phyloP scores from a whole-genome alignment of 2,888 invertebrate species.

The Chirona hameri region DNA sequence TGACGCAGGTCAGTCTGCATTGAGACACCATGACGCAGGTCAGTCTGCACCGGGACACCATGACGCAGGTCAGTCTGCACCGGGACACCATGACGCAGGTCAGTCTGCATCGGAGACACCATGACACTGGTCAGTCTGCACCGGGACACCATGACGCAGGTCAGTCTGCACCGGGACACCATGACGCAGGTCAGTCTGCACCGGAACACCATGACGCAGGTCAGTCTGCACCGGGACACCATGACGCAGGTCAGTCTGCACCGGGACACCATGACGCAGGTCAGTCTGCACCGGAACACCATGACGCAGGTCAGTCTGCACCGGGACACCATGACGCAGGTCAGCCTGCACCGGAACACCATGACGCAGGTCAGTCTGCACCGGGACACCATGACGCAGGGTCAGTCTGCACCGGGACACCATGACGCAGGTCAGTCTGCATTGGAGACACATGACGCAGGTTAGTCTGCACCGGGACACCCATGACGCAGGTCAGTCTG shows the following conservation, averaged over 20 bases:
- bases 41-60: neutral
- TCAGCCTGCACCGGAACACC: neutral
- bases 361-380: neutral
- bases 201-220: neutral
- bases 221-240: neutral
- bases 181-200: neutral
- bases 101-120: neutral
- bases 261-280: neutral
- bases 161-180: neutral
- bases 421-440: neutral
- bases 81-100: neutral
- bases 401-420: constrained; percentile 1
- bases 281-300: neutral
- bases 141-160: neutral
- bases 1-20: neutral
- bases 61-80: neutral
- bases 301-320: neutral
- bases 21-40: neutral
- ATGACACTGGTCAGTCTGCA: neutral
- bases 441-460: neutral
- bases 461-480: neutral
- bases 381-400: neutral
- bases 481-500: neutral
- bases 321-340: neutral
- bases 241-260: neutral